Evolutionary conservation across 2,888 invertebrate species (phyloP).

Genomic region (Uloborus plumipes): DNA sequence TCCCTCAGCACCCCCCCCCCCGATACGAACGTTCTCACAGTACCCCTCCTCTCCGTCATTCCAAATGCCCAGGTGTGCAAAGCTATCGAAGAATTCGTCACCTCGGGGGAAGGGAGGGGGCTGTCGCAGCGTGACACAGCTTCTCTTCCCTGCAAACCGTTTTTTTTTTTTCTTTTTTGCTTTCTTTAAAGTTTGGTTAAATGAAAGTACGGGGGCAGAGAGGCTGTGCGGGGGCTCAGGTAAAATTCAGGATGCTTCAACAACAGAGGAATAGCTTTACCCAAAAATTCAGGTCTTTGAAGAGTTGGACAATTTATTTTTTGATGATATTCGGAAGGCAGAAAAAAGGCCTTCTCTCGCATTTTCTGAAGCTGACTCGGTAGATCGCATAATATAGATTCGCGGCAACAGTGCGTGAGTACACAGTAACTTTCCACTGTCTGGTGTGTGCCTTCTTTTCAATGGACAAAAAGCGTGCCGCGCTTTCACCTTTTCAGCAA

Average conservation of each 20-base stretch:
- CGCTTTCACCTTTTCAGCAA: too few species aligned
- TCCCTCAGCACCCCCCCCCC: constrained; percentile 8
- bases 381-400: too few species aligned
- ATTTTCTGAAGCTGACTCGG: not conserved
- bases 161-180: not conserved
- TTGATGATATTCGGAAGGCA: constrained; percentile 23
- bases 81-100: constrained; percentile 58
- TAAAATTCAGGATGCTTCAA: constrained; percentile 3
- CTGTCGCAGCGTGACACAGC: not conserved
- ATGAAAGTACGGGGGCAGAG: constrained; percentile 3
- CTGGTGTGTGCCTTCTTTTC: too few species aligned
- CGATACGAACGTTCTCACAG: constrained; percentile 30
- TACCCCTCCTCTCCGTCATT: not conserved
- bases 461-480: too few species aligned
- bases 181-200: too few species aligned
- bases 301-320: constrained; percentile 59
- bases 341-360: constrained; percentile 7
- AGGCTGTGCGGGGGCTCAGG: constrained; percentile 7
- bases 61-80: constrained; percentile 49
- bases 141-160: not conserved
- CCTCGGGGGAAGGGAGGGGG: constrained; percentile 21
- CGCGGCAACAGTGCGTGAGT: too few species aligned
- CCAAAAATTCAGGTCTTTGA: constrained; percentile 31
- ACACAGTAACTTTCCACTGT: too few species aligned
- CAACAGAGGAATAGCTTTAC: not conserved